Conservation (phyloP, 35 echinoderm and acorn worm species). For the Holothuria glaberrima region DNA sequence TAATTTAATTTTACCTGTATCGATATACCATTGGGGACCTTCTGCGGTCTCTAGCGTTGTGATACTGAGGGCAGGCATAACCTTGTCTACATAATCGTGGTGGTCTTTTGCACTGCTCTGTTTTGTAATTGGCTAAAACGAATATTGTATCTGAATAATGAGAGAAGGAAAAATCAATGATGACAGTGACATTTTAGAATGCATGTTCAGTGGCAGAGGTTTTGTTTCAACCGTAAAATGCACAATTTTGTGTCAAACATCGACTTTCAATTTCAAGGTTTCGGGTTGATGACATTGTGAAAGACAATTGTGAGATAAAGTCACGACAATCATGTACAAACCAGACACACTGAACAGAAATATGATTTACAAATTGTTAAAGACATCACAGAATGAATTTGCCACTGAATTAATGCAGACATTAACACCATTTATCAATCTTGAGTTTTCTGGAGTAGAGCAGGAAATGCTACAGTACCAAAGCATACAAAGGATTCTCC, state of each 20-base stretch:
- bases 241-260: not conserved
- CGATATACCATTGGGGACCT: conserved; percentile 84
- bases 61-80: conserved; percentile 97
- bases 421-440: too few species aligned
- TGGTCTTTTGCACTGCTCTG: conserved; percentile 95
- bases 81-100: conserved; percentile 96
- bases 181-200: not conserved
- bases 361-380: too few species aligned
- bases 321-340: too few species aligned
- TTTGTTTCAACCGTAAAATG: not conserved
- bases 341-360: too few species aligned
- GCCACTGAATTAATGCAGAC: too few species aligned
- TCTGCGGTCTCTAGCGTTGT: conserved; percentile 94
- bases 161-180: not conserved
- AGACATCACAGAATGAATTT: too few species aligned
- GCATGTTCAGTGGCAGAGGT: not conserved
- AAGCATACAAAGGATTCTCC: too few species aligned
- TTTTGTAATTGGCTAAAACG: conserved; percentile 99
- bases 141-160: conserved; percentile 86
- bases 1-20: conserved; percentile 89
- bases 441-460: too few species aligned
- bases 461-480: too few species aligned
- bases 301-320: too few species aligned
- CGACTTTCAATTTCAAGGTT: too few species aligned
- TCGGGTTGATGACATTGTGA: too few species aligned